Evolutionary conservation across 2,888 invertebrate species (phyloP), one percentile per base, ranked within the genome.

Genomic region (Dorcus parallelipipedus): DNA sequence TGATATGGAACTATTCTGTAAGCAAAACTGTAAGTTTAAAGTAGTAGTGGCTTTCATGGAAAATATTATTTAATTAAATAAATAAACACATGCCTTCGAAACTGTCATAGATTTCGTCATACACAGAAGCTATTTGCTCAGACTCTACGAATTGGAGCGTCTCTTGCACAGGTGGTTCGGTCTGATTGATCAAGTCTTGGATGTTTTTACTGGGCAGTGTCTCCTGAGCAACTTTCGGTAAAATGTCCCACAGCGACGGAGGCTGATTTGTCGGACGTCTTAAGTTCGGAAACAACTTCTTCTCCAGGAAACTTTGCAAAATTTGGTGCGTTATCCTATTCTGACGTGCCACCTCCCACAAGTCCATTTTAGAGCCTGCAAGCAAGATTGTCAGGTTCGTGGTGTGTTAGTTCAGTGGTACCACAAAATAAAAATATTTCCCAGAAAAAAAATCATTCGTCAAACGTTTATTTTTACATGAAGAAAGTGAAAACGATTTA

Each of bases 301-400:
- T 84, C 75, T 89, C 88, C 63, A 90, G 79, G 72, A 84, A 90
- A 59, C 87, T 88, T 72, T 89, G 87, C 65, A 90, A 82, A 66
- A 90, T 89, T 80, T 89, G 88, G 78, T 87, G 85, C 38, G 89
- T 90, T 76, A 89, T 89, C 76, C 84, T 83, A 81, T 89, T 89
- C 82, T 90, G 89, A 63, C 89, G 80, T 69, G 86, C 86, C 76
- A 89, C 77, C 77, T 89, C 89, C 66, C 82, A 69, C 45, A 60
- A 39, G 47, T 76, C 76, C 66, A 78, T 71, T 63, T 81, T 78
- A 63, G 76, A 68, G 64, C 73, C 76, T 76, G 73, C 67, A 73
- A 74, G 63, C 62, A 69, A 68, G 62, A 62, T 33, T 33, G 26
- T 33, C 26, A 33, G 26, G 26, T 33, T 33, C 26, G 26, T 33